Evolutionary conservation across 2,797 vertebrate species (phyloP).

Genomic region (Cossypha niveicapilla): DNA sequence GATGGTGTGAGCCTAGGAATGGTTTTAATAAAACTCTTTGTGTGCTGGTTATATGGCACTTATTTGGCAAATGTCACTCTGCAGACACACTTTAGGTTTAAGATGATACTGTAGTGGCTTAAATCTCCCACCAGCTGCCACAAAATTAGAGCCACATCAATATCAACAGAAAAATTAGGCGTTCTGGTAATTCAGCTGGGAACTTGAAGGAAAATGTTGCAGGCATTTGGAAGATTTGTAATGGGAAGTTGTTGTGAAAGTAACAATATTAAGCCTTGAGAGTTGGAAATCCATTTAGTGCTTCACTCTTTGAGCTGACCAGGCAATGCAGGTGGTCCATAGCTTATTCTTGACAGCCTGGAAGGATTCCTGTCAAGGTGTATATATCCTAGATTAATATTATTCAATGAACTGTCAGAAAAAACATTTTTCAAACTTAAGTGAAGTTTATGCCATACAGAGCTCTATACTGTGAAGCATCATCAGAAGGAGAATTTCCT

Average conservation of each 20-base stretch:
- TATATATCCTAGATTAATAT: neutral
- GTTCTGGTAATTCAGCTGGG: neutral
- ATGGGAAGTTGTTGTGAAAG: neutral
- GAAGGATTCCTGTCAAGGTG: neutral
- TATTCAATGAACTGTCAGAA: neutral
- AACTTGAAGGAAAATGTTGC: neutral
- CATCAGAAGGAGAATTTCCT: neutral
- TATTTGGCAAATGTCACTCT: slow-evolving; percentile 52
- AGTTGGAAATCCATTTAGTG: neutral
- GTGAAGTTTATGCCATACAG: neutral
- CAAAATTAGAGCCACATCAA: slow-evolving; percentile 24
- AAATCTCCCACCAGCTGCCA: slow-evolving; percentile 42
- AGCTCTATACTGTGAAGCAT: neutral
- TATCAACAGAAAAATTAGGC: neutral
- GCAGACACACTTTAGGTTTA: slow-evolving; percentile 35
- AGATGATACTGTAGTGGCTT: slow-evolving; percentile 7
- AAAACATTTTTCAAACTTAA: neutral
- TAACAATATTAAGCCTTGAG: neutral
- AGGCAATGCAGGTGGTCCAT: neutral
- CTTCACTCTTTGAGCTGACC: neutral
- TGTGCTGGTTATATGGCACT: slow-evolving; percentile 34
- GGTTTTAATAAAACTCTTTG: slow-evolving; percentile 51
- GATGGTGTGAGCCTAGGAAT: slow-evolving; percentile 22
- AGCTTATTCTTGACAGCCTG: neutral
- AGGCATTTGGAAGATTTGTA: neutral